These are phyloP conservation scores for Autographa pulchrina DNA, from an alignment of 2,888 invertebrate genomes.

Conservation along the genomic window DNA sequence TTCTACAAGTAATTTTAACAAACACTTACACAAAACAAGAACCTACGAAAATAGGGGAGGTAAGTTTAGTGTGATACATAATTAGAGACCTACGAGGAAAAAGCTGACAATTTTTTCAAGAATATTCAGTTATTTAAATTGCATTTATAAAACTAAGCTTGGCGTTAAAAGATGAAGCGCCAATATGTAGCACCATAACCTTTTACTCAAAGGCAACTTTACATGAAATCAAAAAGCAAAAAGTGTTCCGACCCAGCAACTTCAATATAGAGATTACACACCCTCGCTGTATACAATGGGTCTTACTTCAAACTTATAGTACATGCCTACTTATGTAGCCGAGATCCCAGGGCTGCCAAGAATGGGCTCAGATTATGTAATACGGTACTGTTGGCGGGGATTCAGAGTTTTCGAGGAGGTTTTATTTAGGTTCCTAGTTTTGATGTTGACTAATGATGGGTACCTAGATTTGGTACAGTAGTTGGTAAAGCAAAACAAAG, in stretches of 20 bases:
- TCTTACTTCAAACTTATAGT: conserved; percentile 33
- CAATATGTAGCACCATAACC: background rate
- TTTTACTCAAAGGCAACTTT: background rate
- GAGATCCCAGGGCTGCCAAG: conserved; percentile 6
- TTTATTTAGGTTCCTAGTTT: background rate
- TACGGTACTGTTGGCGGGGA: background rate
- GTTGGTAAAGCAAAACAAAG: too few species aligned
- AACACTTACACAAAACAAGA: too few species aligned
- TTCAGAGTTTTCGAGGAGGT: background rate
- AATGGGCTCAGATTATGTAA: conserved; percentile 4
- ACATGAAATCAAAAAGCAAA: background rate
- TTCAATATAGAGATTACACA: conserved; percentile 9
- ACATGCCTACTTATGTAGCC: conserved; percentile 14
- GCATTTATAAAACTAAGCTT: too few species aligned
- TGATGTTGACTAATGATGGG: background rate
- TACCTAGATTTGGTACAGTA: background rate
- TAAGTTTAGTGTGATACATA: too few species aligned
- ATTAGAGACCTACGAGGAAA: too few species aligned
- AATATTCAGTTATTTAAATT: too few species aligned
- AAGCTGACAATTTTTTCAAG: too few species aligned
- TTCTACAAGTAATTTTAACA: too few species aligned
- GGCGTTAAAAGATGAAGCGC: too few species aligned
- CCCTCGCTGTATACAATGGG: conserved; percentile 25
- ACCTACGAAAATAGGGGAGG: too few species aligned
- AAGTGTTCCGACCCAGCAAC: background rate